Evolutionary conservation across 2,113 vertebrate genomes (phyloP), one percentile per base, ranked within the genome.

Genomic region (Nyctereutes procyonoides): DNA sequence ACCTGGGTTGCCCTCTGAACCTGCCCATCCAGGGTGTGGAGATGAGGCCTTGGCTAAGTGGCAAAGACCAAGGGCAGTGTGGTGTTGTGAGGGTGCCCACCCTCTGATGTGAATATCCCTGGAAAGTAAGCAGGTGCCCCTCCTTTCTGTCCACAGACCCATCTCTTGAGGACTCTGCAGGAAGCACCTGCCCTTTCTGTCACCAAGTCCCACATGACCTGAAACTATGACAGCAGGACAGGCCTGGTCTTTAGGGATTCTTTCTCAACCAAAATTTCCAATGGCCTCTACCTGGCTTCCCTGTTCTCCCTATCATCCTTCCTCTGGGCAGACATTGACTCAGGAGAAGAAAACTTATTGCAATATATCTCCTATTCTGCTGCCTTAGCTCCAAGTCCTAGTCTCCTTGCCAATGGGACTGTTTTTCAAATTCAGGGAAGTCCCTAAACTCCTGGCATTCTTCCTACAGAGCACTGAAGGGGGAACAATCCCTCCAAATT

Each of bases 361-460:
- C 7, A 4, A 3, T 0, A 3, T 0, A 3, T 28, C 1, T 0
- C 19, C 67, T 32, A 30, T 11, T 0, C 30, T 8, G 15, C 28
- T 1, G 24, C 22, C 14, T 83, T 71, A 56, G 15, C 38, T 51
- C 38, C 53, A 24, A 7, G 38, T 10, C 11, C 43, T 24, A 8
- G 15, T 20, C 16, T 8, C 60, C 48, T 88, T 58, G 48, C 63
- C 89, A 65, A 8, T 15, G 2, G 8, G 28, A 35, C 30, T 24
- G 30, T 30, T 82, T 84, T n/a, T 71, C 53, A 51, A 65, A 56
- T n/a, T 28, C 28, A 43, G 80, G 53, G 71, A 82, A 82, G 58
- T 80, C 87, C 43, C 71, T 6, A 14, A 58, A 35, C 69, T 53
- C n/a, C 5, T 1, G 28, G 53, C 48, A 14, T 0, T 19, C 26